phyloP scores from a whole-genome alignment of 2,888 invertebrate genomes.

The Allacma fusca region DNA sequence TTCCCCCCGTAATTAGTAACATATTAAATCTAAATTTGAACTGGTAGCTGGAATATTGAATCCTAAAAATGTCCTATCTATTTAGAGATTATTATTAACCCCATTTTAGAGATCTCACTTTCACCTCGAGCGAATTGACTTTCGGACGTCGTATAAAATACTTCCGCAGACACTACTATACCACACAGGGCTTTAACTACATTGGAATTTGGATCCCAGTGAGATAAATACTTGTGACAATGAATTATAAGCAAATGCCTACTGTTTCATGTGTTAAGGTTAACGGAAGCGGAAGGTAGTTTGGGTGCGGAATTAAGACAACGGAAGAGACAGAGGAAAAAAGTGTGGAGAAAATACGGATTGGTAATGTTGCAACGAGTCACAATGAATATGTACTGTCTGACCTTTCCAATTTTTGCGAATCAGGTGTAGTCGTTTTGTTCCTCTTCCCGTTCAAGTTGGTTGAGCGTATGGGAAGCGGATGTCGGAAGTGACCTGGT shows the following conservation, averaged over 20 bases:
- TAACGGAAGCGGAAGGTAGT: background rate
- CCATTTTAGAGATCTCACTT: no score
- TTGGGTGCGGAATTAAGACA: conserved; percentile 2
- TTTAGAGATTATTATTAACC: no score
- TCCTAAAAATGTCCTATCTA: no score
- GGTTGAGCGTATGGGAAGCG: conserved; percentile 30
- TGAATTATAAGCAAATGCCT: background rate
- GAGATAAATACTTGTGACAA: background rate
- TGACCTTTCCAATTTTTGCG: conserved; percentile 33
- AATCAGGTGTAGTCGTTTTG: conserved; percentile 25
- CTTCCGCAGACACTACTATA: no score
- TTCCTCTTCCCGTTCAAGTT: background rate
- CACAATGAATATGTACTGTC: conserved; percentile 30
- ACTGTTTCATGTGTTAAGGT: background rate
- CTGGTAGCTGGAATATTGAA: no score
- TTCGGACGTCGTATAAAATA: no score
- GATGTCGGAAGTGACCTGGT: conserved; percentile 48
- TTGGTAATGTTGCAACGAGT: conserved; percentile 1
- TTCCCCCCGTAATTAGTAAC: no score
- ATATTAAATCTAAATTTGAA: no score
- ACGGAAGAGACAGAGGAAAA: background rate
- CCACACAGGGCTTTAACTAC: no score
- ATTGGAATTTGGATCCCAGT: background rate
- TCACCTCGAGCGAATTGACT: no score
- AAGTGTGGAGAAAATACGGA: conserved; percentile 2